phyloP scores from a whole-genome alignment of 2,888 invertebrate species.

The Branchinecta sandiegonensis region DNA sequence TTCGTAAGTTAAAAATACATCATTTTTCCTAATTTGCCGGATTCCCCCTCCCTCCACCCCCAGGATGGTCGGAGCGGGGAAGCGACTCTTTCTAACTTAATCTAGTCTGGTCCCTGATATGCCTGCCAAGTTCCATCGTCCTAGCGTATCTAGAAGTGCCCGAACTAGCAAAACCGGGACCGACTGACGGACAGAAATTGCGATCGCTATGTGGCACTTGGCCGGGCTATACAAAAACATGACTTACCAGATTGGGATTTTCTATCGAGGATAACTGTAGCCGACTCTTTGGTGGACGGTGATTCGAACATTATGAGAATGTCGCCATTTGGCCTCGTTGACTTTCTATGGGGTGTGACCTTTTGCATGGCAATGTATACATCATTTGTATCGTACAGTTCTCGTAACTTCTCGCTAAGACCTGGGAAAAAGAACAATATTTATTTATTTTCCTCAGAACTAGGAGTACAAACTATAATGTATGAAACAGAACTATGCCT shows the following conservation, averaged over 20 bases:
- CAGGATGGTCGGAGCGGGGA: no score
- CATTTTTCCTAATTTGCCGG: no score
- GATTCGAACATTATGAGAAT: neutral
- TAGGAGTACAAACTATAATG: neutral
- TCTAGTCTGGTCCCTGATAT: no score
- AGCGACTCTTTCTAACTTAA: no score
- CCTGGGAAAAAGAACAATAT: neutral
- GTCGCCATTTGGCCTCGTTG: conserved; percentile 2
- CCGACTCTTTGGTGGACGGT: neutral
- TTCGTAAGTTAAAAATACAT: no score
- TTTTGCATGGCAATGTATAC: conserved; percentile 4
- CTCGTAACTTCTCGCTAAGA: conserved; percentile 2
- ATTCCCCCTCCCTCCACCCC: no score
- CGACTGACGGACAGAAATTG: no score
- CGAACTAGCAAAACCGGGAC: no score
- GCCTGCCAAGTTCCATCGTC: no score
- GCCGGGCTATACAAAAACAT: no score
- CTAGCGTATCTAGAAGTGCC: no score
- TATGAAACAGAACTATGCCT: neutral
- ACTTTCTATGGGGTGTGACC: neutral
- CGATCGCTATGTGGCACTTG: no score
- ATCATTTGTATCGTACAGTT: neutral
- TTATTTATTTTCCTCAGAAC: neutral
- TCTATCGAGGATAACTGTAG: conserved; percentile 10
- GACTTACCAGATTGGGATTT: neutral